phyloP scores from a whole-genome alignment of 2,113 vertebrate genomes.

The Hemibagrus wyckioides region DNA sequence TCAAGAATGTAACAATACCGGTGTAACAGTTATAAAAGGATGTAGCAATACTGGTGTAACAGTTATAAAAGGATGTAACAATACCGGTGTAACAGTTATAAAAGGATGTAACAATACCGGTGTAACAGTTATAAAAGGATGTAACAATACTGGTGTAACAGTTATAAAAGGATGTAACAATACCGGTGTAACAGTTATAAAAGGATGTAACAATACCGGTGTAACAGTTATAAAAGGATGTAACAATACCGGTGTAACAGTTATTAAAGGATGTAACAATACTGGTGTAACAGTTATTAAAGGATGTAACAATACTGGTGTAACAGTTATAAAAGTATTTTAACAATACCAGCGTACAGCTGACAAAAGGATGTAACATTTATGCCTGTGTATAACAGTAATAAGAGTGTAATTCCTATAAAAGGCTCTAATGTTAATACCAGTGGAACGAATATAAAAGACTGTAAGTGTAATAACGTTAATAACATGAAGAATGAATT shows the following conservation, averaged over 20 bases:
- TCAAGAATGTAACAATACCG: no score
- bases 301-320: neutral
- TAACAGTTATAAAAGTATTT: neutral
- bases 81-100: no score
- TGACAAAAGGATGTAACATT: neutral
- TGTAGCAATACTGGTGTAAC: neutral
- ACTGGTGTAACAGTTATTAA: neutral
- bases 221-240: neutral
- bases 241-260: neutral
- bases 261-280: neutral
- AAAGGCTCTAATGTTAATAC: neutral
- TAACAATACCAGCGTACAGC: neutral
- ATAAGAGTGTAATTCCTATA: neutral
- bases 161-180: no score
- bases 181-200: neutral
- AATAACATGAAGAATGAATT: neutral
- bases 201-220: neutral
- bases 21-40: neutral
- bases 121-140: neutral
- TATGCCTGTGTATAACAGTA: neutral
- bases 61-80: neutral
- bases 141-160: no score
- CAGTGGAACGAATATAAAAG: neutral
- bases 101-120: no score
- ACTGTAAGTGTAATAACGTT: neutral